These are phyloP conservation scores for Phodopus roborovskii DNA, from an alignment of 2,113 vertebrate species.

Conservation along the genomic window DNA sequence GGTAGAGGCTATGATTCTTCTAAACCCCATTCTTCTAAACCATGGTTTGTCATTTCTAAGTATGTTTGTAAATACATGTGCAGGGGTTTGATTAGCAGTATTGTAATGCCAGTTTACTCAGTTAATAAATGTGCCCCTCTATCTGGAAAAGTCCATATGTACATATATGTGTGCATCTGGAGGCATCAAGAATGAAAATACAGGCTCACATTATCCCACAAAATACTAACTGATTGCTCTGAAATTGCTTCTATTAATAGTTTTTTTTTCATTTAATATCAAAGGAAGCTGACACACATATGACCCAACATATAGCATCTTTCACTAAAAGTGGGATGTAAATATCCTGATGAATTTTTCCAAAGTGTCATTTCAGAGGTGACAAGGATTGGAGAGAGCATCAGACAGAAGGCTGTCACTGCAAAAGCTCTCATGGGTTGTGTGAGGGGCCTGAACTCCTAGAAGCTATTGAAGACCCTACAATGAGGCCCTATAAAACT, in stretches of 20 bases:
- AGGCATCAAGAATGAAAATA: not conserved
- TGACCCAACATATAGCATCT: fast-evolving
- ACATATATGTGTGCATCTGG: not conserved
- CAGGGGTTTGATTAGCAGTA: not conserved
- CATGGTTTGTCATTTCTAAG: not conserved
- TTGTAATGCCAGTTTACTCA: not conserved
- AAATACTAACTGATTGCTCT: not conserved
- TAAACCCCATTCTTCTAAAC: not conserved
- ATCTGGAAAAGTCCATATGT: not conserved
- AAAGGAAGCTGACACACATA: not conserved
- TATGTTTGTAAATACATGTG: not conserved
- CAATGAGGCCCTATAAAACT: not conserved
- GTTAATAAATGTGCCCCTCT: not conserved
- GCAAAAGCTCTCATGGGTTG: not conserved
- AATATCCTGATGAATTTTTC: not conserved
- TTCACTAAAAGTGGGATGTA: not conserved
- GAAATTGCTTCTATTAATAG: not conserved
- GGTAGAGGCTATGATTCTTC: not conserved
- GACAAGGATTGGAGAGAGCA: not conserved
- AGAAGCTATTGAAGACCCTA: not conserved
- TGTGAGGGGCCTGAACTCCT: not conserved
- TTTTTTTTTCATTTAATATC: not conserved
- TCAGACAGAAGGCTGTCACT: not conserved
- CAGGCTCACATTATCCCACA: not conserved
- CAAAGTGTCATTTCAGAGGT: not conserved